These are phyloP conservation scores for Oconnorella tubifera DNA, from an alignment of 2,888 invertebrate genomes.

Conservation along the genomic window DNA sequence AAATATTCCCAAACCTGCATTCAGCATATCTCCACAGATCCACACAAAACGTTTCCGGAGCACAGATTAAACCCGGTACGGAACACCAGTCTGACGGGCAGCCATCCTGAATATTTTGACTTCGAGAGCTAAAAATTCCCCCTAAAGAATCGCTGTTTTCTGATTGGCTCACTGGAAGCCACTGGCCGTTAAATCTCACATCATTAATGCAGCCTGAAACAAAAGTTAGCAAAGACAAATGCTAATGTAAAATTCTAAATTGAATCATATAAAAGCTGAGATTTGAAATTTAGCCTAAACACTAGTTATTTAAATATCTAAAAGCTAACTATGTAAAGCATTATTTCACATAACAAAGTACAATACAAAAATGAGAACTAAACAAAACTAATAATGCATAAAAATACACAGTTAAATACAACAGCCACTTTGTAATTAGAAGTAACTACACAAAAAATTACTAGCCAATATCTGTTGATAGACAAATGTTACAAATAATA, in stretches of 20 bases:
- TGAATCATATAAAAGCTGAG: too few species aligned
- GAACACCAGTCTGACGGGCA: constrained; percentile 32
- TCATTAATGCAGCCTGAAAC: constrained; percentile 67
- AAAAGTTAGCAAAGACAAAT: neutral
- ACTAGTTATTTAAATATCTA: too few species aligned
- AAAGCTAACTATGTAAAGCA: too few species aligned
- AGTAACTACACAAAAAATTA: too few species aligned
- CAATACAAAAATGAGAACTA: too few species aligned
- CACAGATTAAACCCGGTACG: constrained; percentile 20
- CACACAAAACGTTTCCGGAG: constrained; percentile 77
- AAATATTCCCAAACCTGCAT: constrained; percentile 66
- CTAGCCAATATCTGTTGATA: too few species aligned
- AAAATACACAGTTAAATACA: too few species aligned
- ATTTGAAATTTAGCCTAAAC: too few species aligned
- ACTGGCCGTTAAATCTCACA: constrained; percentile 86
- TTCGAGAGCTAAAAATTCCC: constrained; percentile 26
- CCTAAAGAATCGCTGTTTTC: constrained; percentile 52
- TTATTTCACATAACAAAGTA: too few species aligned
- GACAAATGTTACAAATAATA: too few species aligned
- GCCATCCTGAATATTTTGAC: constrained; percentile 31
- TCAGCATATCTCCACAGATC: constrained; percentile 98
- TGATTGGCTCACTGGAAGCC: constrained; percentile 69
- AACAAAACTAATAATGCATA: too few species aligned
- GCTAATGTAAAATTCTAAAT: neutral
- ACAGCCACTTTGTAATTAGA: too few species aligned